Evolutionary conservation across 2,797 vertebrate genomes (phyloP).

Genomic region (Coregonus suidteri): DNA sequence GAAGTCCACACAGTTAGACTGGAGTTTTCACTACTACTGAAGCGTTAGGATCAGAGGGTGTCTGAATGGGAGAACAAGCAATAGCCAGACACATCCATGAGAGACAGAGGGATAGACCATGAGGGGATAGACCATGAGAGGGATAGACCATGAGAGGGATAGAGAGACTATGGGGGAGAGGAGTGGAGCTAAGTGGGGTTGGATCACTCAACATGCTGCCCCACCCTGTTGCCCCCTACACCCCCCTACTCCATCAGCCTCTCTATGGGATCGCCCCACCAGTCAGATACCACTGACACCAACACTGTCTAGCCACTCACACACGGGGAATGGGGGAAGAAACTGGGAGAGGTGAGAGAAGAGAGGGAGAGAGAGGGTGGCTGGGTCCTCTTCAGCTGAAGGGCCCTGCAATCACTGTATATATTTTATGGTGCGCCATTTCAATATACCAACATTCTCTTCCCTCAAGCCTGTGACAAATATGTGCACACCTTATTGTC

Average conservation of each 20-base stretch:
- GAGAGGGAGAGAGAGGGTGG: constrained; percentile 18
- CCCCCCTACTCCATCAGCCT: constrained; percentile 37
- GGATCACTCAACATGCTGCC: constrained; percentile 72
- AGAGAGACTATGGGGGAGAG: constrained; percentile 32
- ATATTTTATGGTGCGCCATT: constrained; percentile 79
- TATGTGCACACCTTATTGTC: constrained; percentile 19
- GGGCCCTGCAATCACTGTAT: constrained; percentile 76
- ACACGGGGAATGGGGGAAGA: constrained; percentile 15
- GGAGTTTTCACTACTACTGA: constrained; percentile 1
- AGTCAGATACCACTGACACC: constrained; percentile 67
- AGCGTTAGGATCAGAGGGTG: not conserved
- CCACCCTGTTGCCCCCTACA: constrained; percentile 71
- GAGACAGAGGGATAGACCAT: too few species aligned
- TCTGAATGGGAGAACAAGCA: not conserved
- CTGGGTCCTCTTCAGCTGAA: constrained; percentile 70
- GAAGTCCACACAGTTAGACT: constrained; percentile 24
- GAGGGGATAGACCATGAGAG: too few species aligned
- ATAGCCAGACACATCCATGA: not conserved
- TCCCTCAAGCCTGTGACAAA: constrained; percentile 54
- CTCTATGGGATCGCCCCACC: constrained; percentile 60
- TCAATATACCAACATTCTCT: constrained; percentile 69
- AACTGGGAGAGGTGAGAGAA: constrained; percentile 7
- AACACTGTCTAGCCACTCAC: constrained; percentile 37
- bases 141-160: not conserved
- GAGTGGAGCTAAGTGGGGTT: constrained; percentile 77